Percentiles rank a stretch among this genome's conserved stretches.
phyloP scores from a whole-genome alignment of 2,888 invertebrate genomes.

The Macaria notata region DNA sequence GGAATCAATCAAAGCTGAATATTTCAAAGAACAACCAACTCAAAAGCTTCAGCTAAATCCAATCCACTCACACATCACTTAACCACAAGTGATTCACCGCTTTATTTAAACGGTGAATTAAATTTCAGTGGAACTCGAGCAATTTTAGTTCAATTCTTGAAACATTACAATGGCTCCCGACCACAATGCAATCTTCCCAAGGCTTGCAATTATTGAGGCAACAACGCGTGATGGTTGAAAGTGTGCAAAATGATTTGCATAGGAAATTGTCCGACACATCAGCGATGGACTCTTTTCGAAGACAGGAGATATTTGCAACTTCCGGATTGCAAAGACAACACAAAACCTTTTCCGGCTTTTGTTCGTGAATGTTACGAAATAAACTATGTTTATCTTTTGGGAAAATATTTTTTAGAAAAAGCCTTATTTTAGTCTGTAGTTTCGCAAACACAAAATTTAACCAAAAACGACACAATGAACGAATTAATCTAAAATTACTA shows the following conservation, averaged over 20 bases:
- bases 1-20: no score
- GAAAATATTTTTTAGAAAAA: no score
- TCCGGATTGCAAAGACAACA: neutral
- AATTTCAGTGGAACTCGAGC: slow-evolving; percentile 7
- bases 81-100: slow-evolving; percentile 1
- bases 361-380: no score
- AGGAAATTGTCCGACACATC: slow-evolving; percentile 19
- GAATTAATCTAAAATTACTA: no score
- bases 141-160: slow-evolving; percentile 17
- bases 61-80: neutral
- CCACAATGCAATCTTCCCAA: slow-evolving; percentile 27
- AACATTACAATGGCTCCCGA: slow-evolving; percentile 17
- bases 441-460: no score
- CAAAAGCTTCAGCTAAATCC: no score
- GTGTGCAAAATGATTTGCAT: slow-evolving; percentile 26
- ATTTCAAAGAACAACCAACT: no score
- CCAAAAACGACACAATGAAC: no score
- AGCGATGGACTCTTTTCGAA: slow-evolving; percentile 5
- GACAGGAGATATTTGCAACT: slow-evolving; percentile 2
- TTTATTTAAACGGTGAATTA: neutral
- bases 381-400: no score
- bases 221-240: slow-evolving; percentile 25
- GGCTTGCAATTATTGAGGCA: slow-evolving; percentile 27
- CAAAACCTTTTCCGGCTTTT: no score
- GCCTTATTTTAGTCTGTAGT: no score